Evolutionary conservation across 2,113 vertebrate species (phyloP), one percentile per base, ranked within the genome.

Genomic region (Microtus richardsoni): DNA sequence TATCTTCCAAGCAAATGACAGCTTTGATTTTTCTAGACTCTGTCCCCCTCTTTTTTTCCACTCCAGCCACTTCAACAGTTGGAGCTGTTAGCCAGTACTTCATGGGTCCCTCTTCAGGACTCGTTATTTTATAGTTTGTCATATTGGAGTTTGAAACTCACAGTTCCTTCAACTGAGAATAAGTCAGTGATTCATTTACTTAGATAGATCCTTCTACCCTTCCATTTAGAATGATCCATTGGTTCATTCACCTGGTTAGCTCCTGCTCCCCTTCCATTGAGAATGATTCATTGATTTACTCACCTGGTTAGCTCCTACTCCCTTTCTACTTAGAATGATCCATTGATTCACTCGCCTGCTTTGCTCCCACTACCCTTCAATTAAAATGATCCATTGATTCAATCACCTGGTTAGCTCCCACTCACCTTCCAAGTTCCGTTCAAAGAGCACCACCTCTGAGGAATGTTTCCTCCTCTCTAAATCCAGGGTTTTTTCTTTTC

Each of bases 1-100:
- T 94, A 33, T 74, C n/a, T 54, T 49, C 62, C 12, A 87, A 83
- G 62, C 49, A 93, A 91, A 92, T 54, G 62, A 91, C 58, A 14
- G 41, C n/a, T 30, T 78, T 70, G 17, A 58, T 19, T 73, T 89
- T 49, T 88, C 36, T 62, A n/a, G 44, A n/a, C n/a, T 90, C 71
- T 88, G 22, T 6, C 6, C 54, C 52, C 54, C 58, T 80, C n/a
- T 58, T 52, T 11, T 6, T 13, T 84, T 85, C 7, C 30, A 36
- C 24, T 33, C 28, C 16, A 62, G 8, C 19, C 0, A 12, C 7
- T 64, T 88, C 19, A 77, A 60, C 41, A 5, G 3, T 79, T 68
- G 21, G 5, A 28, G 24, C 73, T 89, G 28, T 33, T 54, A 28
- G 82, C 26, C n/a, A 9, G 16, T 21, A 19, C 2, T 24, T 54